Percentiles rank a stretch among this genome's conserved stretches.
phyloP scores from a whole-genome alignment of 2,797 vertebrate species.

The Centroberyx gerrardi region DNA sequence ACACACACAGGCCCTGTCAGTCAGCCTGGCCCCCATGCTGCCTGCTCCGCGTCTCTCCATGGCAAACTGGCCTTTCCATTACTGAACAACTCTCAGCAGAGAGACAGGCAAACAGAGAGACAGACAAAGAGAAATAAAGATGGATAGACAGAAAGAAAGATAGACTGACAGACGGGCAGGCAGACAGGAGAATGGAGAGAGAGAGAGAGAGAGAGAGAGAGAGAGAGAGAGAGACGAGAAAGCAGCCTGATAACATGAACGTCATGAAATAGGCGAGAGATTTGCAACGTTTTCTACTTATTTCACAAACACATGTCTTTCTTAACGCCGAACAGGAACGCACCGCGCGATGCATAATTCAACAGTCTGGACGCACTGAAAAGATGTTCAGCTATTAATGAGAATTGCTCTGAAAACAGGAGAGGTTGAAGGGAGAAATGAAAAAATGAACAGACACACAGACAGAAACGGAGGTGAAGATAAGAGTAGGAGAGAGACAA shows the following conservation, averaged over 20 bases:
- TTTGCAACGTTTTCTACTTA: not conserved
- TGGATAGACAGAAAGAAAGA: not conserved
- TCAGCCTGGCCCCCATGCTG: constrained; percentile 8
- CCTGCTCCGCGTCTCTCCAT: not conserved
- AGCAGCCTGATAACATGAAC: not conserved
- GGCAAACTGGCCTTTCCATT: constrained; percentile 23
- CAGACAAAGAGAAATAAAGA: not conserved
- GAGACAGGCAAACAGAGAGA: not conserved
- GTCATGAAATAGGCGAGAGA: not conserved
- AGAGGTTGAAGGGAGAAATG: not conserved
- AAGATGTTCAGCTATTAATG: not conserved
- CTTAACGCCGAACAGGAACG: not conserved
- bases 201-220: constrained; percentile 1
- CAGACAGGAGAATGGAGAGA: not conserved
- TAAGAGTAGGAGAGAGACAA: not conserved
- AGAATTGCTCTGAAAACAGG: constrained; percentile 2
- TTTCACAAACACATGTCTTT: constrained; percentile 4
- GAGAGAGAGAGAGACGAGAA: not conserved
- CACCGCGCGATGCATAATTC: constrained; percentile 17
- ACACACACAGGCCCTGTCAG: constrained; percentile 3
- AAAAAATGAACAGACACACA: not conserved
- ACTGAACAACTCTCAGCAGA: not conserved
- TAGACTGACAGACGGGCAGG: not conserved
- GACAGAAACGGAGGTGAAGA: not conserved
- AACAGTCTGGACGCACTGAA: not conserved